phyloP scores from a whole-genome alignment of 2,888 invertebrate species.

The Drosophila hawaiiensis region DNA sequence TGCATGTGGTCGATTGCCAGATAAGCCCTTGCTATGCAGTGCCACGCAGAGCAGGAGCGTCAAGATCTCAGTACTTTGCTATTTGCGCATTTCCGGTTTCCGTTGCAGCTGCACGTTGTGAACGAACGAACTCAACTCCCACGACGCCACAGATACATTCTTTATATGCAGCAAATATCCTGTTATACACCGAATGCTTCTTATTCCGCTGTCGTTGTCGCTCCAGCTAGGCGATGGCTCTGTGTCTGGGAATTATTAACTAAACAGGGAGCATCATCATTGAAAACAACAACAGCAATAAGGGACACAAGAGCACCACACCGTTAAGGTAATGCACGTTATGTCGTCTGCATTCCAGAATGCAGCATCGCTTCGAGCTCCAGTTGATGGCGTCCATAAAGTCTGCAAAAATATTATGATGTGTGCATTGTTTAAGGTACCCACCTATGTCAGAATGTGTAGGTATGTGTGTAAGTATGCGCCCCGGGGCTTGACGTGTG shows the following conservation, averaged over 20 bases:
- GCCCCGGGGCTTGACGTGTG: slow-evolving; percentile 6
- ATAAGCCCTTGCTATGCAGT: slow-evolving; percentile 30
- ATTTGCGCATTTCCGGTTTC: slow-evolving; percentile 84
- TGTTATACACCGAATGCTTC: slow-evolving; percentile 67
- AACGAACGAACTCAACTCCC: slow-evolving; percentile 42
- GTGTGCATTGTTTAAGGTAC: slow-evolving; percentile 53
- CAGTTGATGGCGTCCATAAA: slow-evolving; percentile 57
- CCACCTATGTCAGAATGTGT: slow-evolving; percentile 13
- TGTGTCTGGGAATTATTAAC: slow-evolving; percentile 80
- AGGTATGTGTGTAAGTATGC: slow-evolving; percentile 1
- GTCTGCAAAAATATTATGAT: slow-evolving; percentile 57
- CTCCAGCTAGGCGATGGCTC: slow-evolving; percentile 43
- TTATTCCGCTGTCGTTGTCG: slow-evolving; percentile 43
- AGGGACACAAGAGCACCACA: slow-evolving; percentile 33
- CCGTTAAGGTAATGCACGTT: slow-evolving; percentile 60
- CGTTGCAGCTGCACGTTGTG: slow-evolving; percentile 71
- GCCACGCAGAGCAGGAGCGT: slow-evolving; percentile 50
- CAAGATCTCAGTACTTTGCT: slow-evolving; percentile 75
- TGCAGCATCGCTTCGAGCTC: slow-evolving; percentile 31
- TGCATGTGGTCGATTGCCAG: slow-evolving; percentile 60
- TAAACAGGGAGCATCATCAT: slow-evolving; percentile 54
- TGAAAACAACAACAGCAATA: slow-evolving; percentile 7
- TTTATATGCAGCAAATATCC: slow-evolving; percentile 73
- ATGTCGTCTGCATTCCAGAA: slow-evolving; percentile 55
- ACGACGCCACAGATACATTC: slow-evolving; percentile 53